A percentile compares a stretch with the other conserved stretches of the same genome.
Evolutionary conservation across 2,888 invertebrate species (phyloP).

Genomic region (Parnassius orleans): DNA sequence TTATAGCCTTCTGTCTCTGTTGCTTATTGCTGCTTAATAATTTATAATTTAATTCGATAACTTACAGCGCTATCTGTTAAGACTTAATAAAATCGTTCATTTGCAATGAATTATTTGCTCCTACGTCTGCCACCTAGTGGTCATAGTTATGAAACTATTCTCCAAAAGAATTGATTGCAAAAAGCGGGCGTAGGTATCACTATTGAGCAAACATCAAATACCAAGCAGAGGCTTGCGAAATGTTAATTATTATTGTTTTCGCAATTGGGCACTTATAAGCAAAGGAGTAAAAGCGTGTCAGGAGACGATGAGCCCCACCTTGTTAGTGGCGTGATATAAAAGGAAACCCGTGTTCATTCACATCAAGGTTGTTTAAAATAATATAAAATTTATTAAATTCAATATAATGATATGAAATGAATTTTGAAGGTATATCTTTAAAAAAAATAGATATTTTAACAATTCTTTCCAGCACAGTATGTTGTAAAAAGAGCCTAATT

Average conservation of each 20-base stretch:
- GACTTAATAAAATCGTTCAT: background rate
- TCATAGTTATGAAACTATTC: background rate
- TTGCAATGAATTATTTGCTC: no score
- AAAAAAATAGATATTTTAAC: no score
- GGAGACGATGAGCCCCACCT: constrained; percentile 19
- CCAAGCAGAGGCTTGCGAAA: constrained; percentile 22
- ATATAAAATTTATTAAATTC: background rate
- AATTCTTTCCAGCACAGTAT: no score
- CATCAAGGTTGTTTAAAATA: constrained; percentile 7
- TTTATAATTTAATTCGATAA: background rate
- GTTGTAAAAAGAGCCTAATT: no score
- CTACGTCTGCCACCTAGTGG: constrained; percentile 13
- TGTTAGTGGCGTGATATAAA: constrained; percentile 4
- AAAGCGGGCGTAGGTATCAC: background rate
- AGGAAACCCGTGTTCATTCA: background rate
- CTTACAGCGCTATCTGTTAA: constrained; percentile 6
- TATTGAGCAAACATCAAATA: constrained; percentile 10
- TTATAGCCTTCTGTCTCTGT: no score
- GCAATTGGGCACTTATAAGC: constrained; percentile 26
- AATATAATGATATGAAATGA: no score
- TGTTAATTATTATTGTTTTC: constrained; percentile 31
- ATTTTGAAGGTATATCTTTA: no score
- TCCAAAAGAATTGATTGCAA: background rate
- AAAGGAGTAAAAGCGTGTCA: constrained; percentile 29
- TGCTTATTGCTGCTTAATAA: no score